Conservation (phyloP, 2,888 invertebrate species). For the Phengaris arion region DNA sequence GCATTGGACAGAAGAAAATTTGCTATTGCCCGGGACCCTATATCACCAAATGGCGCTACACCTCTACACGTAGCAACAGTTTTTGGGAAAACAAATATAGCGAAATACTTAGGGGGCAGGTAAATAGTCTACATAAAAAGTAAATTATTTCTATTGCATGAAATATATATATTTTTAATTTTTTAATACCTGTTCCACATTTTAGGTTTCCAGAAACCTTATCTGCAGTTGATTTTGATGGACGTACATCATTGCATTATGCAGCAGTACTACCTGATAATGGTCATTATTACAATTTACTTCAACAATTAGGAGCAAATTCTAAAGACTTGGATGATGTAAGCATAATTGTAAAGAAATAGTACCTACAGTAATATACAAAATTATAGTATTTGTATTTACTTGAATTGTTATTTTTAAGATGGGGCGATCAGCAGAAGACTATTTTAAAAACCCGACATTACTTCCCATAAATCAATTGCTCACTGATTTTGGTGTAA, state of each 20-base stretch:
- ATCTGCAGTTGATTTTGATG: conserved; percentile 87
- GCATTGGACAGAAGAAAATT: conserved; percentile 93
- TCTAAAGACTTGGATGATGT: conserved; percentile 91
- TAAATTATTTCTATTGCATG: neutral
- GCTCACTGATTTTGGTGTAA: conserved; percentile 84
- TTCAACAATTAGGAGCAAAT: conserved; percentile 92
- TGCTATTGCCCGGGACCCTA: conserved; percentile 91
- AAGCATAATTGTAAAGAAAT: conserved; percentile 47
- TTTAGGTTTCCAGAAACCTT: conserved; percentile 91
- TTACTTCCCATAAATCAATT: conserved; percentile 85
- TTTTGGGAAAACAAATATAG: conserved; percentile 89
- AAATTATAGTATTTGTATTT: neutral
- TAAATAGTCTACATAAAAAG: conserved; percentile 38
- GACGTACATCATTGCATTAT: conserved; percentile 93
- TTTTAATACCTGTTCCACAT: neutral
- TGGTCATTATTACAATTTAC: conserved; percentile 91
- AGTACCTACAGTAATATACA: neutral
- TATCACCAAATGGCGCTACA: conserved; percentile 90
- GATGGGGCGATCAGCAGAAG: conserved; percentile 89
- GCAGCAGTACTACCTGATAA: conserved; percentile 91
- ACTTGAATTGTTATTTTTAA: conserved; percentile 51
- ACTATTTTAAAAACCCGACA: conserved; percentile 84
- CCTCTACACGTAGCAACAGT: conserved; percentile 92
- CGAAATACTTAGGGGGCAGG: conserved; percentile 81
- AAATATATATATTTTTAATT: neutral